Evolutionary conservation across 2,888 invertebrate genomes (phyloP).

Genomic region (Pediacus dermestoides): DNA sequence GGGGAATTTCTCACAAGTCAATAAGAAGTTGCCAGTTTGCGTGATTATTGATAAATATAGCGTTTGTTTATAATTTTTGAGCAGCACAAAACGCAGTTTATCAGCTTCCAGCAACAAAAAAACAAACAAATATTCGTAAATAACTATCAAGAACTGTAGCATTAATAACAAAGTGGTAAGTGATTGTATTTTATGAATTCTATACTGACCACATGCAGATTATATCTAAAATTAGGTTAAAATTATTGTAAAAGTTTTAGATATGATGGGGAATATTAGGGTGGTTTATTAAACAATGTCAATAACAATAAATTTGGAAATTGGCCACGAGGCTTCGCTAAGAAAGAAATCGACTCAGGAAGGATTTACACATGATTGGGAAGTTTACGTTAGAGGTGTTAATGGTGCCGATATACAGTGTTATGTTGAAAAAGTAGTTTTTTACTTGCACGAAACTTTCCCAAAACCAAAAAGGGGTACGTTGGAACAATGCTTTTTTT

Average conservation of each 20-base stretch:
- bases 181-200: too few relatives aligned
- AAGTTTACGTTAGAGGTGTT: slow-evolving; percentile 85
- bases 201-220: slow-evolving; percentile 27
- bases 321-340: slow-evolving; percentile 85
- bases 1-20: too few relatives aligned
- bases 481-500: too few relatives aligned
- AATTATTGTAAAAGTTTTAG: slow-evolving; percentile 18
- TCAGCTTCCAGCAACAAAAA: too few relatives aligned
- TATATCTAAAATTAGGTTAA: slow-evolving; percentile 29
- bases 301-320: slow-evolving; percentile 80
- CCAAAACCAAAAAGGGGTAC: slow-evolving; percentile 87
- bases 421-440: slow-evolving; percentile 91
- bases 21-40: too few relatives aligned
- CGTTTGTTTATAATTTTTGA: too few relatives aligned
- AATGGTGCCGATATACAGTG: slow-evolving; percentile 84
- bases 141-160: background rate
- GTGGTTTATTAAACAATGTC: slow-evolving; percentile 50
- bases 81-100: too few relatives aligned
- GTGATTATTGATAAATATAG: too few relatives aligned
- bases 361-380: slow-evolving; percentile 97
- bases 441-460: slow-evolving; percentile 88
- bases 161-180: background rate
- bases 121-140: background rate
- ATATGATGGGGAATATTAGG: slow-evolving; percentile 22
- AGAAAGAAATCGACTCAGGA: slow-evolving; percentile 79